Evolutionary conservation across 2,113 vertebrate species (phyloP).

Genomic region (Atherinomorus stipes): DNA sequence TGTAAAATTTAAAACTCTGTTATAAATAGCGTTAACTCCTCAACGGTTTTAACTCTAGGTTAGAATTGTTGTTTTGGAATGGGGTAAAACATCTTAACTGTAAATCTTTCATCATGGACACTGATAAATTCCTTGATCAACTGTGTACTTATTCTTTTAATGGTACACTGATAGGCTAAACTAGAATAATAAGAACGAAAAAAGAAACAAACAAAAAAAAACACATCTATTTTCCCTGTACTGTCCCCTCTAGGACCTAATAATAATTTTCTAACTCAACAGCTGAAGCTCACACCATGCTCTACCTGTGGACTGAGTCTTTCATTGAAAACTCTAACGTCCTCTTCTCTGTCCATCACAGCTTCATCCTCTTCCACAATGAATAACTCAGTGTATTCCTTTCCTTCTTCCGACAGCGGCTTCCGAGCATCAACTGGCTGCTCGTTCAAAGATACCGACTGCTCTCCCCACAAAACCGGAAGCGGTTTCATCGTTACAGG

Average conservation of each 20-base stretch:
- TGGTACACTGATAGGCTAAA: background rate
- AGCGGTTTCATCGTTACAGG: constrained; percentile 67
- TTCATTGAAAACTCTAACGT: constrained; percentile 69
- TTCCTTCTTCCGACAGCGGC: constrained; percentile 58
- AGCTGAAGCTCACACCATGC: constrained; percentile 60
- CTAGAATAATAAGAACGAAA: background rate
- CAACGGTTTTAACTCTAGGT: no score
- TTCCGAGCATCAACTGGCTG: constrained; percentile 56
- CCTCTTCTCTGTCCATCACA: constrained; percentile 76
- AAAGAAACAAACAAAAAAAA: background rate
- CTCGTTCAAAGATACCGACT: constrained; percentile 38
- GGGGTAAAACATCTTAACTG: background rate
- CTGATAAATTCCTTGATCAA: background rate
- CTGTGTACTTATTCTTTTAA: background rate
- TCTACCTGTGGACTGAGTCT: constrained; percentile 86
- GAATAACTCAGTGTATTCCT: constrained; percentile 82
- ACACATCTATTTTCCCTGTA: constrained; percentile 27
- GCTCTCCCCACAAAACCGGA: constrained; percentile 60
- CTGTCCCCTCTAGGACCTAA: constrained; percentile 25
- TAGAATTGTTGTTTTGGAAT: no score
- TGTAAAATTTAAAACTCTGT: no score
- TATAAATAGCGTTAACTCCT: no score
- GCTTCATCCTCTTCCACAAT: constrained; percentile 87
- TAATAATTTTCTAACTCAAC: constrained; percentile 9
- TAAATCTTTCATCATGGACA: background rate